Conservation (phyloP, 2,113 vertebrate genomes). For the Dasyornis broadbenti region DNA sequence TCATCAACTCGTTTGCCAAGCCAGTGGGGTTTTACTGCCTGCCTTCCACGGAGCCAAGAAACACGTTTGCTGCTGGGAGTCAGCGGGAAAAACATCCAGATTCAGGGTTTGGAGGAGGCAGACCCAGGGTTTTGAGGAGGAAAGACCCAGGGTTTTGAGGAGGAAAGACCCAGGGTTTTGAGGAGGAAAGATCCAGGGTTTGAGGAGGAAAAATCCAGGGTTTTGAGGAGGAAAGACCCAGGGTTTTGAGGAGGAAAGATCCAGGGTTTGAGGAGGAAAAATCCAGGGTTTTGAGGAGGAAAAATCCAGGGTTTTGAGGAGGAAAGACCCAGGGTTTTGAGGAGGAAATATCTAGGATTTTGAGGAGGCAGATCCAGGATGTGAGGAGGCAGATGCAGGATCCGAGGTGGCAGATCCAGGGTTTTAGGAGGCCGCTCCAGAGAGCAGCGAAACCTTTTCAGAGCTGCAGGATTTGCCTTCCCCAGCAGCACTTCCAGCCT, state of each 20-base stretch:
- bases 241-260: too few relatives aligned
- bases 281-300: conserved; percentile 19
- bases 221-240: too few relatives aligned
- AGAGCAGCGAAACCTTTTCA: neutral
- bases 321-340: neutral
- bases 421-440: neutral
- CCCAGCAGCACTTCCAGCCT: neutral
- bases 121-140: neutral
- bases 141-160: neutral
- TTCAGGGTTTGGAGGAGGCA: conserved; percentile 25
- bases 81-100: neutral
- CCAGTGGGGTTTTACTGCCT: conserved; percentile 28
- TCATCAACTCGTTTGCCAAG: conserved; percentile 26
- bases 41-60: conserved; percentile 26
- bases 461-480: neutral
- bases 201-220: too few relatives aligned
- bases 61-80: neutral
- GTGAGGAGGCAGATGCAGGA: too few relatives aligned
- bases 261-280: too few relatives aligned
- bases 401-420: neutral
- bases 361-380: too few relatives aligned
- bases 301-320: neutral
- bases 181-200: too few relatives aligned
- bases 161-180: neutral
- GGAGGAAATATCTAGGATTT: neutral